These are phyloP conservation scores for Abramis brama DNA, from an alignment of 2,113 vertebrate species.

Conservation along the genomic window DNA sequence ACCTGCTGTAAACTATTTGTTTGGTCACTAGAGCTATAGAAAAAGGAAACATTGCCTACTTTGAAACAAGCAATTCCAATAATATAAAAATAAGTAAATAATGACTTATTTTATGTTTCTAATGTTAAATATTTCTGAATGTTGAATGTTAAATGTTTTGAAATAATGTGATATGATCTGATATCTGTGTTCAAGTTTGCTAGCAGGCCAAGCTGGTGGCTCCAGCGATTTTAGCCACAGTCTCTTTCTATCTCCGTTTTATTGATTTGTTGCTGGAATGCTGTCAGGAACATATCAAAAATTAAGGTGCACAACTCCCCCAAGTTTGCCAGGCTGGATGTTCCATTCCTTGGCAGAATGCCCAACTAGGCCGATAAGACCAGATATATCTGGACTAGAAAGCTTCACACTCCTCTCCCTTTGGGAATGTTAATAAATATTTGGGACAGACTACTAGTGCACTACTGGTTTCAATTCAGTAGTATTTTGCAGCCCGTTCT, in stretches of 20 bases:
- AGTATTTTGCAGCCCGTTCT: too few species aligned
- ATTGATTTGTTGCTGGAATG: slow-evolving; percentile 21
- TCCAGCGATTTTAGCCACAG: not conserved
- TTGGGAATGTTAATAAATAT: slow-evolving; percentile 10
- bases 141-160: not conserved
- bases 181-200: not conserved
- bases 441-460: not conserved
- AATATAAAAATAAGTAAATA: too few species aligned
- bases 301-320: slow-evolving; percentile 31
- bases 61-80: not conserved
- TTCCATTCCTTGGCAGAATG: not conserved
- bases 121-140: not conserved
- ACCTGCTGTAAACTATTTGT: slow-evolving; percentile 2
- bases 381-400: slow-evolving; percentile 26
- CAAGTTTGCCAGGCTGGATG: slow-evolving; percentile 4
- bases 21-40: not conserved
- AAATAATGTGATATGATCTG: not conserved
- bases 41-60: not conserved
- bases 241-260: not conserved
- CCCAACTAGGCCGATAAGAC: slow-evolving; percentile 12
- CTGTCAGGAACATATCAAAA: slow-evolving; percentile 36
- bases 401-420: slow-evolving; percentile 16
- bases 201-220: not conserved
- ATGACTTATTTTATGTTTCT: not conserved
- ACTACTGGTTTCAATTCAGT: not conserved